Evolutionary conservation across 2,888 invertebrate species (phyloP), one percentile per base, ranked within the genome.

Genomic region (Patella ulyssiponensis): DNA sequence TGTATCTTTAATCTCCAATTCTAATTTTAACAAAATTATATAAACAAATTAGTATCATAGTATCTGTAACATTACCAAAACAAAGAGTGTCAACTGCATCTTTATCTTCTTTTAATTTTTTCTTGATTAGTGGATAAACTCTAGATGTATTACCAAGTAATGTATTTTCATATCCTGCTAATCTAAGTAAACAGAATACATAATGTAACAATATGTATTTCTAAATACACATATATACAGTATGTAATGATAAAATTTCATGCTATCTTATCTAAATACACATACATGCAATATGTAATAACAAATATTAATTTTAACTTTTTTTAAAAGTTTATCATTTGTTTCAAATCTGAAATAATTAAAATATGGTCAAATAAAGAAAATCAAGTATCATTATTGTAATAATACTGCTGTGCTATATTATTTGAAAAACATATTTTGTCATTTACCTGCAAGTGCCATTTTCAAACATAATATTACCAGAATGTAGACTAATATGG

Each of bases 381-480:
- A 5, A 33, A 5, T 7, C 5, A 4, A 5, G 44, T 44, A 9
- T 44, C 1, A 44, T 9, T 44, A 9, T 44, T 44, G 44, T 44
- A 9, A 44, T 44, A 44, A 44, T 44, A 44, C 9, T 44, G 44
- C 9, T 9, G 44, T 44, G 44, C 9, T 44, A 9, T 44, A 44
- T 9, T 44, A 44, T 44, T 9, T 44, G 44, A 44, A 44, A 44
- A 44, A 44, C 7, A 7, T 44, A 44, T 44, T 44, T 9, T 44
- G 7, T 44, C 44, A 44, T 44, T 44, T 44, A 95, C 95, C 97
- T 94, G 73, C 97, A 97, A 1, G 96, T 96, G 27, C 97, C 97
- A 91, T 97, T 97, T 89, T 97, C 97, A 69, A 97, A 94, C 83
- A 97, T 95, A 51, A 98, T 95, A 92, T 98, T 98, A 64, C 97